These are phyloP conservation scores for Hiodon alosoides DNA, from an alignment of 2,113 vertebrate genomes.

Conservation along the genomic window DNA sequence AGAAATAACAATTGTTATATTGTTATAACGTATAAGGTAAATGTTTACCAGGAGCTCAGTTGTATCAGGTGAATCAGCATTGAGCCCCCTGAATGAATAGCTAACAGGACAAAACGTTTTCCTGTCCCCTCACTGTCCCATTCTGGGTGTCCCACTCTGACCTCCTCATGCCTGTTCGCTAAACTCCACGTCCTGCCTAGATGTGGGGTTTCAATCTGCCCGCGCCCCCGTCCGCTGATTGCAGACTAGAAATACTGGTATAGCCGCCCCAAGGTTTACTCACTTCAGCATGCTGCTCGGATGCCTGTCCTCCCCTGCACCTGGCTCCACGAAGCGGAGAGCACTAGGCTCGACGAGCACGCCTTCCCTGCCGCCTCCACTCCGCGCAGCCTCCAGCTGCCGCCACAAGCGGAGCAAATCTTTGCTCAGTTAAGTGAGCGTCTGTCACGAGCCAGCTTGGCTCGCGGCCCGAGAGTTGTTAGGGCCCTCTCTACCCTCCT, in stretches of 20 bases:
- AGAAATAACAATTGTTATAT: neutral
- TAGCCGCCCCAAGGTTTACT: slow-evolving; percentile 31
- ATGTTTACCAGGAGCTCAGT: neutral
- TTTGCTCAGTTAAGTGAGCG: slow-evolving; percentile 63
- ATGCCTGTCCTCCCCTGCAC: slow-evolving; percentile 43
- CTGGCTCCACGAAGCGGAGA: slow-evolving; percentile 47
- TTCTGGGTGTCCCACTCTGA: neutral
- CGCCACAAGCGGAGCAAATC: slow-evolving; percentile 59
- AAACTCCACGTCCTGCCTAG: neutral
- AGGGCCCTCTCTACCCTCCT: slow-evolving; percentile 39
- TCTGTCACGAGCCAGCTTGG: slow-evolving; percentile 59
- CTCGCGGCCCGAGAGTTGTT: slow-evolving; percentile 53
- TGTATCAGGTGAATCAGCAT: neutral
- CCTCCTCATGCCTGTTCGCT: neutral
- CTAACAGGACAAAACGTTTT: neutral
- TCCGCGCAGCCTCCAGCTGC: slow-evolving; percentile 50
- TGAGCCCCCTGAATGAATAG: neutral
- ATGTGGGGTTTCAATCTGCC: slow-evolving; percentile 1
- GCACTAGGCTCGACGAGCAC: slow-evolving; percentile 51
- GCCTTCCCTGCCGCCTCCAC: slow-evolving; percentile 51
- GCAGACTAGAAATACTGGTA: neutral
- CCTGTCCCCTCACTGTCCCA: neutral
- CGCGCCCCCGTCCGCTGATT: slow-evolving; percentile 1
- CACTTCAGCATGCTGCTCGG: slow-evolving; percentile 50
- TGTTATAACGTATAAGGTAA: neutral